phyloP scores from a whole-genome alignment of 2,888 invertebrate species.

The Watsonalla binaria region DNA sequence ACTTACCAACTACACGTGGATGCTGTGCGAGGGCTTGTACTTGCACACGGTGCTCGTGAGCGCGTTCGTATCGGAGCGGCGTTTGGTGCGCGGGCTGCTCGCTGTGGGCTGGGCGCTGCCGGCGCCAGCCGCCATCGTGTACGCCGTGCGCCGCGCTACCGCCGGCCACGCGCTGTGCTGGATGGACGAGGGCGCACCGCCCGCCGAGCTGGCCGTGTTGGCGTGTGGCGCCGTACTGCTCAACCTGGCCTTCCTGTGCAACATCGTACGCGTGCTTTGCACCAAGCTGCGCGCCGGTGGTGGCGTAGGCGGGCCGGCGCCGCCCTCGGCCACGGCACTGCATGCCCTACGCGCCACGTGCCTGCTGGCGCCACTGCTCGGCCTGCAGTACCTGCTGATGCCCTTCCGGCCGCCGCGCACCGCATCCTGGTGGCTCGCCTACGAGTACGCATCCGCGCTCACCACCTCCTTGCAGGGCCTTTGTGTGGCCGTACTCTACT shows the following conservation, averaged over 20 bases:
- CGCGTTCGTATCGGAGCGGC: slow-evolving; percentile 93
- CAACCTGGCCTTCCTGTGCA: slow-evolving; percentile 91
- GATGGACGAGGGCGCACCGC: slow-evolving; percentile 85
- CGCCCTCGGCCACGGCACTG: slow-evolving; percentile 82
- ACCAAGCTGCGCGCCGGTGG: slow-evolving; percentile 88
- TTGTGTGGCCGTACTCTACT: slow-evolving; percentile 94
- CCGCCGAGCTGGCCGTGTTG: slow-evolving; percentile 85
- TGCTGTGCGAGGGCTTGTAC: slow-evolving; percentile 96
- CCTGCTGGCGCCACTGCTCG: slow-evolving; percentile 93
- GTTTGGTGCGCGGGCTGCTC: slow-evolving; percentile 89
- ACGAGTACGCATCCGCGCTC: slow-evolving; percentile 91
- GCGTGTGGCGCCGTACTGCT: slow-evolving; percentile 89
- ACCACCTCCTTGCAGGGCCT: slow-evolving; percentile 95
- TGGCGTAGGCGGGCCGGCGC: slow-evolving; percentile 80
- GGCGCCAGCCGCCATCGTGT: slow-evolving; percentile 81
- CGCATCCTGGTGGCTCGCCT: slow-evolving; percentile 86
- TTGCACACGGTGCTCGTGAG: slow-evolving; percentile 95
- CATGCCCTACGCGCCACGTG: slow-evolving; percentile 91
- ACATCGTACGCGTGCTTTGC: slow-evolving; percentile 92
- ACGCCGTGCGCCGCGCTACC: slow-evolving; percentile 81
- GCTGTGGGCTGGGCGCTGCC: slow-evolving; percentile 92
- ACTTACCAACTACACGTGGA: slow-evolving; percentile 96
- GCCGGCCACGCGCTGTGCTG: slow-evolving; percentile 80
- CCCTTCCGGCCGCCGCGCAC: slow-evolving; percentile 87
- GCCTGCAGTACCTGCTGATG: slow-evolving; percentile 93